Percentiles rank a stretch among this genome's conserved stretches.
These are phyloP conservation scores for Pentamera pediparva DNA, from an alignment of 53 echinoderm and acorn worm genomes.

Conservation along the genomic window DNA sequence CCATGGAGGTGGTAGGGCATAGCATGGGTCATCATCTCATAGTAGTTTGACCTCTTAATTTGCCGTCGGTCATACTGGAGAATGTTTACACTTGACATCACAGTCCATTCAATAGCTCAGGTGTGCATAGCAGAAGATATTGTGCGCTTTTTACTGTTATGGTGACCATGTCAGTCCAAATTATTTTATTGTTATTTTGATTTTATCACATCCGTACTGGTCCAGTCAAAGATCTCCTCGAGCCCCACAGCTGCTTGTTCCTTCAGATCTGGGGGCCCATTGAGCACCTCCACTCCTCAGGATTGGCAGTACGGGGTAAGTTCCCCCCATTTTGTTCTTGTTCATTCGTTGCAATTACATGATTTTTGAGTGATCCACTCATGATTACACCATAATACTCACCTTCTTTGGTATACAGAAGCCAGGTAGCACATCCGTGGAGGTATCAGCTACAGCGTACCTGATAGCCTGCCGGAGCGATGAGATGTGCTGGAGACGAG, in stretches of 20 bases:
- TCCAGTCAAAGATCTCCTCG: slow-evolving; percentile 78
- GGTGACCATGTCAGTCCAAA: too few relatives aligned
- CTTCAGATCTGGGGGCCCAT: slow-evolving; percentile 85
- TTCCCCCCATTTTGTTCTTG: slow-evolving; percentile 42
- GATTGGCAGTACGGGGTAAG: slow-evolving; percentile 71
- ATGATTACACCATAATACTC: slow-evolving; percentile 1
- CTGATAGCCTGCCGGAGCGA: slow-evolving; percentile 73
- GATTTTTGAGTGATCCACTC: not conserved
- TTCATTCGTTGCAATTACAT: not conserved
- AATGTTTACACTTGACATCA: too few relatives aligned
- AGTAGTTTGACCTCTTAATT: too few relatives aligned
- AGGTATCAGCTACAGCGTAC: slow-evolving; percentile 65
- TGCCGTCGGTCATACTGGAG: too few relatives aligned
- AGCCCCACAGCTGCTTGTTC: slow-evolving; percentile 84
- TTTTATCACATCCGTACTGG: slow-evolving; percentile 80
- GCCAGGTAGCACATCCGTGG: slow-evolving; percentile 68
- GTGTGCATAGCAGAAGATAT: too few relatives aligned
- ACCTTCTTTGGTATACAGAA: slow-evolving; percentile 90
- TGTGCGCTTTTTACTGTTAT: too few relatives aligned
- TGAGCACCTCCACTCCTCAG: slow-evolving; percentile 85
- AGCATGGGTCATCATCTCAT: too few relatives aligned
- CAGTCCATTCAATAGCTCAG: too few relatives aligned
- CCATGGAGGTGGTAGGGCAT: too few relatives aligned
- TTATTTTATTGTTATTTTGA: too few relatives aligned
- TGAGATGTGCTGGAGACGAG: slow-evolving; percentile 74